phyloP scores from a whole-genome alignment of 1,140 invertebrate species.

The Eriocheir sinensis region DNA sequence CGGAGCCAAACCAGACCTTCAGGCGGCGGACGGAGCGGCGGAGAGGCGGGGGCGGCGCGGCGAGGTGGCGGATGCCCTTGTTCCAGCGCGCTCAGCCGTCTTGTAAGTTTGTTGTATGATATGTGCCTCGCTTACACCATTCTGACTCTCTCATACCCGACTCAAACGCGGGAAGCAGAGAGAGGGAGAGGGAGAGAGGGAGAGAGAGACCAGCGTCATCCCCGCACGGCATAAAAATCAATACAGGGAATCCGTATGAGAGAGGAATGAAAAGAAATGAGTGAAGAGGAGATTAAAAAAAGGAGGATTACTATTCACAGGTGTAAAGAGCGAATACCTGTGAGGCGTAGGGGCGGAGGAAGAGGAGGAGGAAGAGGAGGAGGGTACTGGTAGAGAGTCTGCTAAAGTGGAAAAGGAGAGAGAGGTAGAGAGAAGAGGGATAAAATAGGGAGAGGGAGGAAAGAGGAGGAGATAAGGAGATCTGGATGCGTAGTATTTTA shows the following conservation, averaged over 20 bases:
- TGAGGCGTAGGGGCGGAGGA: background rate
- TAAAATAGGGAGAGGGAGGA: background rate
- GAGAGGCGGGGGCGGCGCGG: background rate
- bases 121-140: conserved; percentile 75
- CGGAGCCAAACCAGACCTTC: background rate
- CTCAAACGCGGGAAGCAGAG: conserved; percentile 59
- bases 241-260: background rate
- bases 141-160: conserved; percentile 72
- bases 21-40: background rate
- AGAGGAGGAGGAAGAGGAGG: background rate
- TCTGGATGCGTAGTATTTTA: background rate
- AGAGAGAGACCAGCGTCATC: background rate
- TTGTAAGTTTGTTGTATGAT: conserved; percentile 78
- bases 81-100: conserved; percentile 45
- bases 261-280: conserved; percentile 32
- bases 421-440: conserved; percentile 2
- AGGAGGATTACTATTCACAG: no score
- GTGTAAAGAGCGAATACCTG: no score
- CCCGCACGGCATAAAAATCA: conserved; percentile 45
- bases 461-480: background rate
- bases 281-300: background rate
- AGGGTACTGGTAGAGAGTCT: no score
- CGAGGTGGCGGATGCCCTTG: background rate
- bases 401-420: background rate
- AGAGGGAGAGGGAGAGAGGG: background rate